A percentile compares a stretch with the other conserved stretches of the same genome.
Evolutionary conservation across 2,888 invertebrate genomes (phyloP).

Genomic region (Embidobia sp.): DNA sequence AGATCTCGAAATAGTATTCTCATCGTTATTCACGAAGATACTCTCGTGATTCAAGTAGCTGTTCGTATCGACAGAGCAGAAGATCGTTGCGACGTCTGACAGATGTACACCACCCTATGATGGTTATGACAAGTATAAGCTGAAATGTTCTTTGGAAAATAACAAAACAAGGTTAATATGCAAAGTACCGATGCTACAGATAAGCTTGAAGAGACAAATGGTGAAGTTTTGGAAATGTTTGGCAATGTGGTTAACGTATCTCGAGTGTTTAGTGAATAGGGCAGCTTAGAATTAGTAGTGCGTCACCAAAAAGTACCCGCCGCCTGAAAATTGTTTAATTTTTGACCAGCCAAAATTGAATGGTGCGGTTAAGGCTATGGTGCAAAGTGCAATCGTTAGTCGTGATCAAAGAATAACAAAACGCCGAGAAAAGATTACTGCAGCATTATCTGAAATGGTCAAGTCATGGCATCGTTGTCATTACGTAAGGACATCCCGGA

Average conservation of each 20-base stretch:
- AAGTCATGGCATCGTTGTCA: neutral
- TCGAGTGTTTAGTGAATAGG: slow-evolving; percentile 10
- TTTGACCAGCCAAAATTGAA: slow-evolving; percentile 32
- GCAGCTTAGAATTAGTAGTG: neutral
- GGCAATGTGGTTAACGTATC: neutral
- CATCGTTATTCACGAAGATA: no score
- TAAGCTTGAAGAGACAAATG: no score
- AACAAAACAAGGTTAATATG: no score
- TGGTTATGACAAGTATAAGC: no score
- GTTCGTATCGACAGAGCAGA: no score
- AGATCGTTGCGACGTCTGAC: no score
- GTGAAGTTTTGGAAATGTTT: neutral
- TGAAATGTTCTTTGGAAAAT: no score
- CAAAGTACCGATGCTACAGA: no score
- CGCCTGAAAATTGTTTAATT: slow-evolving; percentile 20
- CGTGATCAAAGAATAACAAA: slow-evolving; percentile 18
- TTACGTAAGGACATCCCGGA: neutral
- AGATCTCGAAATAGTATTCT: no score
- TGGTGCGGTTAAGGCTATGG: neutral
- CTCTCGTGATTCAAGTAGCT: no score
- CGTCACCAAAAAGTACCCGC: slow-evolving; percentile 23
- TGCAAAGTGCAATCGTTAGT: neutral
- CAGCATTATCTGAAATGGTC: neutral
- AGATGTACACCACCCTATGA: no score
- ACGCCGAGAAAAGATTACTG: slow-evolving; percentile 12